Evolutionary conservation across 1,140 invertebrate genomes (phyloP).

Genomic region (Oncopodura yosiiana): DNA sequence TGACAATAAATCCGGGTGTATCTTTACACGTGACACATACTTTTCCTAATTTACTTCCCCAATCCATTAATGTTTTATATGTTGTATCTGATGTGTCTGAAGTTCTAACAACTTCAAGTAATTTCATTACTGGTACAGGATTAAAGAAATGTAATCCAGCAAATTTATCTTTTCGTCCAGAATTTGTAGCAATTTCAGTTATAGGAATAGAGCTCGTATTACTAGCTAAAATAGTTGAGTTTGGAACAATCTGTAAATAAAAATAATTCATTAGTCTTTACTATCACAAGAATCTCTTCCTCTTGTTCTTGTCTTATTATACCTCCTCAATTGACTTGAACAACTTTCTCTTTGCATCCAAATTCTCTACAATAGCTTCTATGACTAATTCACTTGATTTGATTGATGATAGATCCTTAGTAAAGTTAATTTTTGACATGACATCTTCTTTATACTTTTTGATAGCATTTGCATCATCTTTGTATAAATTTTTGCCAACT

Average conservation of each 20-base stretch:
- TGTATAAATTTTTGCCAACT: constrained; percentile 59
- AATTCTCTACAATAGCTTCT: constrained; percentile 79
- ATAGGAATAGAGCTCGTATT: constrained; percentile 84
- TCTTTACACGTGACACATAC: constrained; percentile 44
- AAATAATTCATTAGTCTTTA: no score
- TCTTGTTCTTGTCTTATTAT: no score
- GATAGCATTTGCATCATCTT: constrained; percentile 50
- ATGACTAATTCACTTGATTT: constrained; percentile 65
- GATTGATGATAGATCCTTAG: constrained; percentile 52
- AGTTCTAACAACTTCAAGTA: constrained; percentile 58
- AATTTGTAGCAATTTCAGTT: constrained; percentile 60
- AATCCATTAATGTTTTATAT: constrained; percentile 45
- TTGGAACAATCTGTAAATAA: constrained; percentile 48
- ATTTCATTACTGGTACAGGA: constrained; percentile 82
- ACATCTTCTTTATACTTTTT: constrained; percentile 56
- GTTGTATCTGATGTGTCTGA: constrained; percentile 48
- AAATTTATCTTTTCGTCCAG: constrained; percentile 50
- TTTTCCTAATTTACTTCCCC: constrained; percentile 51
- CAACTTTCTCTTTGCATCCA: constrained; percentile 66
- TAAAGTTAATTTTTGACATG: constrained; percentile 50
- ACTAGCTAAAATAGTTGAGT: constrained; percentile 66
- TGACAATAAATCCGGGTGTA: constrained; percentile 78
- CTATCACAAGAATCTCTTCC: no score
- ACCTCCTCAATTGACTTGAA: constrained; percentile 54
- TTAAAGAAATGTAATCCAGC: constrained; percentile 87